These are phyloP conservation scores for Rhopalosiphum maidis DNA, from an alignment of 1,140 invertebrate species.

Conservation along the genomic window DNA sequence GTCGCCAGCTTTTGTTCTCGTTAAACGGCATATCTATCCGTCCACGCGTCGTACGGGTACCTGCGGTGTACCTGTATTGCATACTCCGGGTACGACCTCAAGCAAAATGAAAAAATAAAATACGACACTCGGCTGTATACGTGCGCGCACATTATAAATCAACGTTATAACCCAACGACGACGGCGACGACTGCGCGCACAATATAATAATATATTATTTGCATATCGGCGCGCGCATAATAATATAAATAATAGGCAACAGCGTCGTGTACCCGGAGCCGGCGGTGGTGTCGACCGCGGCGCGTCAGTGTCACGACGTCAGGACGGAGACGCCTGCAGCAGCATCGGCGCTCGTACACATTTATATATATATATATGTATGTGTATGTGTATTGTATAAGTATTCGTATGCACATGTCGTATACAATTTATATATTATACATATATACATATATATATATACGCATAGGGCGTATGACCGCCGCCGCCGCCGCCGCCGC, in stretches of 20 bases:
- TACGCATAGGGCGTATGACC: background rate
- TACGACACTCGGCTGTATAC: background rate
- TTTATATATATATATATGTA: background rate
- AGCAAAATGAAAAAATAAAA: background rate
- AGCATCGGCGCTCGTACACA: background rate
- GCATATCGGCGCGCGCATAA: background rate
- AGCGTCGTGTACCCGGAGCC: background rate
- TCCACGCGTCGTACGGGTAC: background rate
- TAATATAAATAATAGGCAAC: background rate
- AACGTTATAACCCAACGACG: background rate
- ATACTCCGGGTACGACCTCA: background rate
- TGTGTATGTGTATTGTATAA: too few species aligned
- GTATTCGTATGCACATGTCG: background rate
- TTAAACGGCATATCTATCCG: too few species aligned
- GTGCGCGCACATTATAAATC: background rate
- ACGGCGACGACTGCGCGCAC: background rate
- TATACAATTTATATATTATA: background rate
- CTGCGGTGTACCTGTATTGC: background rate
- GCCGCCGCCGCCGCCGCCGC: too few species aligned
- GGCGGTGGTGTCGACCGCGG: background rate
- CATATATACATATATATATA: background rate
- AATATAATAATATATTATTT: background rate
- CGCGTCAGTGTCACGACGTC: conserved; percentile 6
- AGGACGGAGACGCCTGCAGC: background rate
- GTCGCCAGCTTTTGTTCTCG: too few species aligned